Base-by-base conservation (phyloP, 2,797 vertebrate species). In the Syngnathus rostellatus region DNA sequence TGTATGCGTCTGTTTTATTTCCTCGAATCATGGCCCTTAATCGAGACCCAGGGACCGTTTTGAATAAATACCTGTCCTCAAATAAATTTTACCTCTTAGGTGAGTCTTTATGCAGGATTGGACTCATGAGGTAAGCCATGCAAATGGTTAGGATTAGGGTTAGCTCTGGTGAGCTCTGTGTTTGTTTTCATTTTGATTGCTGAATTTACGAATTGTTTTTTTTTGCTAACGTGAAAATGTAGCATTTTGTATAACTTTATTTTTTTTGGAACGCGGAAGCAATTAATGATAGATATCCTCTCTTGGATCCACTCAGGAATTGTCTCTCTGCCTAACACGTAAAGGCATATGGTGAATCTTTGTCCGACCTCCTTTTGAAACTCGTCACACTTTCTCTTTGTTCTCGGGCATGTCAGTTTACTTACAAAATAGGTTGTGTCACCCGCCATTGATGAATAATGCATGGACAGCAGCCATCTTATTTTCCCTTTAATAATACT, bases 391-490 rank as follows among this genome's bases (percentile, higher is more conserved):
- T 87, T 86, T 85, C 67, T 76, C 80, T 86, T 85, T 88, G 85
- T 87, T 87, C 82, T 75, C 70, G 16, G 57, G 77, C 80, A 79
- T 80, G 77, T 89, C 85, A 88, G 81, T 88, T 89, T 89, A 87
- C 83, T 85, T 84, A 84, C 87, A 77, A 85, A 90, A 91, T 91
- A 81, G 79, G 81, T 89, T 82, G 87, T 89, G 88, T 88, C 87
- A 76, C 66, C 16, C 60, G 65, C 75, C 84, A 85, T 90, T 90
- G 85, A 90, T 91, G 78, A 88, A 87, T 89, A 89, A 90, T 91
- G 75, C 83, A 90, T 85, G 72, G 76, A 77, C 76, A 78, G 80
- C 83, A 79, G 77, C 75, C 78, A 79, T 76, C 79, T 73, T 76
- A 82, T 85, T 85, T 83, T 86, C 83, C 79, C 80, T 88, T 84